Evolutionary conservation across 2,888 invertebrate species (phyloP).

Genomic region (Orgyia antiqua): DNA sequence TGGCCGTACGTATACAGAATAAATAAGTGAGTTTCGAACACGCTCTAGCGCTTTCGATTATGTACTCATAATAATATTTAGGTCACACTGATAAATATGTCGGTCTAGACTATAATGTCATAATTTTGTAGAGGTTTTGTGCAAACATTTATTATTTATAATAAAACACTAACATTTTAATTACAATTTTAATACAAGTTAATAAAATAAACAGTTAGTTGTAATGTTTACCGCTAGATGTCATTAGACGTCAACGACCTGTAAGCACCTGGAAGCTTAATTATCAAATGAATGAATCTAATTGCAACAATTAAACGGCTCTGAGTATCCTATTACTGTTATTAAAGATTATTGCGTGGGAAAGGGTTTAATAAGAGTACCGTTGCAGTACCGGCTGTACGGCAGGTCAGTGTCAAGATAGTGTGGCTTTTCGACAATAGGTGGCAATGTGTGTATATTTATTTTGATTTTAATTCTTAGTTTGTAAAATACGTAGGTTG

Average conservation of each 20-base stretch:
- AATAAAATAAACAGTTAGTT: slow-evolving; percentile 21
- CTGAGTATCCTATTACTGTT: slow-evolving; percentile 28
- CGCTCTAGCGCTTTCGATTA: slow-evolving; percentile 23
- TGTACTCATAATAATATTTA: slow-evolving; percentile 29
- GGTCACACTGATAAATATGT: slow-evolving; percentile 32
- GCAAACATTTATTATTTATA: background rate
- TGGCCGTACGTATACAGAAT: slow-evolving; percentile 1
- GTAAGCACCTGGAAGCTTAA: slow-evolving; percentile 16
- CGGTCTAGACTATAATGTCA: slow-evolving; percentile 11
- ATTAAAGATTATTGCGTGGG: slow-evolving; percentile 21
- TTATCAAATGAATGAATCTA: slow-evolving; percentile 28
- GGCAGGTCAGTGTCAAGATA: slow-evolving; percentile 38
- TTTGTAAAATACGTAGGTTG: too few species aligned
- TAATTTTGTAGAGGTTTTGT: slow-evolving; percentile 1
- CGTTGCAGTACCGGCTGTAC: too few species aligned
- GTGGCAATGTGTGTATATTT: too few species aligned
- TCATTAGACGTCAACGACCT: slow-evolving; percentile 27
- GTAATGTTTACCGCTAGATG: slow-evolving; percentile 35
- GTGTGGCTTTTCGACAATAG: slow-evolving; percentile 42
- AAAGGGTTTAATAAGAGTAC: slow-evolving; percentile 35
- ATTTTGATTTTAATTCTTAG: too few species aligned
- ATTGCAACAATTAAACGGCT: slow-evolving; percentile 35
- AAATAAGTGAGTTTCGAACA: slow-evolving; percentile 17
- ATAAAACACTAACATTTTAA: too few species aligned
- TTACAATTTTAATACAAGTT: too few species aligned